A percentile compares a stretch with the other conserved stretches of the same genome.
Conservation (phyloP, 2,113 vertebrate species). For the Lontra canadensis region DNA sequence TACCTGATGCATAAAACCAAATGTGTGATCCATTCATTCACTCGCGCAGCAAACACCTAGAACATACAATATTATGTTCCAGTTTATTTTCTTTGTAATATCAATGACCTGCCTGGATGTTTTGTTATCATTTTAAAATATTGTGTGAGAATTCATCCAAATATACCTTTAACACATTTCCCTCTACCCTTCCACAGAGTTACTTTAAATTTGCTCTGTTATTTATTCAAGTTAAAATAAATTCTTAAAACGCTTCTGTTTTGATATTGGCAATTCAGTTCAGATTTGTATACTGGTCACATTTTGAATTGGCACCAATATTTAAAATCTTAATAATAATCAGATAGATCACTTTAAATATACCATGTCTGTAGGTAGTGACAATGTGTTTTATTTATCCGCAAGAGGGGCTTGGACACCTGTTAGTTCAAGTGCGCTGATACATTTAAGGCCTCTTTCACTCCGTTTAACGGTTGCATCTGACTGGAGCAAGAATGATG, state of each 20-base stretch:
- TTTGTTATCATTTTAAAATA: conserved; percentile 10
- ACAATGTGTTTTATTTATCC: conserved; percentile 57
- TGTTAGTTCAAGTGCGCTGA: conserved; percentile 78
- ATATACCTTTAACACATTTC: background rate
- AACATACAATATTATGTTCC: background rate
- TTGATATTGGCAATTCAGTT: conserved; percentile 31
- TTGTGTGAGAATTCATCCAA: background rate
- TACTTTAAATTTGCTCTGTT: conserved; percentile 10
- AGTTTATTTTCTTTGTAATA: conserved; percentile 33
- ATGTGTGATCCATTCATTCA: background rate
- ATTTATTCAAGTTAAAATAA: conserved; percentile 26
- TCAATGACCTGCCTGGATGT: background rate
- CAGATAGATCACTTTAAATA: conserved; percentile 38
- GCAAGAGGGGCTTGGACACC: background rate
- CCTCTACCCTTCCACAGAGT: background rate
- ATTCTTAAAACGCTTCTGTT: background rate
- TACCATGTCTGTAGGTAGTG: conserved; percentile 1
- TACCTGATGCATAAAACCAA: conserved; percentile 48
- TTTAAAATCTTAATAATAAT: conserved; percentile 52
- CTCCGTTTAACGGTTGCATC: conserved; percentile 73
- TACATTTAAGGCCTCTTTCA: conserved; percentile 81
- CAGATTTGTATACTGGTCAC: background rate
- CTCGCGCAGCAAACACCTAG: background rate
- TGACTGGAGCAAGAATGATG: conserved; percentile 83
- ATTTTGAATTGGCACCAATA: conserved; percentile 15